These are phyloP conservation scores for Gnathonemus echidnorhynchus DNA, from an alignment of 2,113 vertebrate genomes.

Conservation along the genomic window DNA sequence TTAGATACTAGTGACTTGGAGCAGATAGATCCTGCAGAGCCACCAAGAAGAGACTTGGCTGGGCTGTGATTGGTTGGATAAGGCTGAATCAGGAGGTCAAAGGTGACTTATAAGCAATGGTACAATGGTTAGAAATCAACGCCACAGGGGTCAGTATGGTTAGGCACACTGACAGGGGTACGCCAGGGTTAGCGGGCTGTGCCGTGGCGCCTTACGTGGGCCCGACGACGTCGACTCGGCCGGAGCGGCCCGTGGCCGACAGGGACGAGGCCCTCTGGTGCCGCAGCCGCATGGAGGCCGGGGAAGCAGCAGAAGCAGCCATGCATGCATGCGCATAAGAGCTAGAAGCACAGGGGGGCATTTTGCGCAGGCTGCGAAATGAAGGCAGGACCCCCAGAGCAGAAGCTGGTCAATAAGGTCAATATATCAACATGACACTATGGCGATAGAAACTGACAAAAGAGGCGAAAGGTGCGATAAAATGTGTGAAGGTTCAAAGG, in stretches of 20 bases:
- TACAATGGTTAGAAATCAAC: slow-evolving; percentile 1
- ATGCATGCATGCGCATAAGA: slow-evolving; percentile 55
- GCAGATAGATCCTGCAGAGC: too few species aligned
- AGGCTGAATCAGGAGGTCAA: neutral
- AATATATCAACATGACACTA: slow-evolving; percentile 31
- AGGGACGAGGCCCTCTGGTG: slow-evolving; percentile 71
- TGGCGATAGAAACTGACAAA: neutral
- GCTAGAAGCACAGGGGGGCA: slow-evolving; percentile 66
- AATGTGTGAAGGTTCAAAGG: neutral
- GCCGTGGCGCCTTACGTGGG: slow-evolving; percentile 62
- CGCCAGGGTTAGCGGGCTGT: slow-evolving; percentile 27
- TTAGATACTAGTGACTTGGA: neutral
- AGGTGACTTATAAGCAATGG: neutral
- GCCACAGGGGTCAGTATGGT: neutral
- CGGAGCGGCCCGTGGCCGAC: slow-evolving; percentile 71
- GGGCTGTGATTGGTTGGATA: neutral
- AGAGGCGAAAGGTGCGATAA: neutral
- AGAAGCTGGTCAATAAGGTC: slow-evolving; percentile 55
- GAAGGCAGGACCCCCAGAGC: slow-evolving; percentile 22
- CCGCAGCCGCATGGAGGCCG: slow-evolving; percentile 68
- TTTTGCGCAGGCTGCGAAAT: slow-evolving; percentile 68
- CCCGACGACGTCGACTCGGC: slow-evolving; percentile 67
- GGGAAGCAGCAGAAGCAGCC: slow-evolving; percentile 49
- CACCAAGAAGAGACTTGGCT: neutral
- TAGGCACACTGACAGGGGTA: neutral